phyloP scores from a whole-genome alignment of 2,888 invertebrate genomes.

The Pyrocoelia pectoralis region DNA sequence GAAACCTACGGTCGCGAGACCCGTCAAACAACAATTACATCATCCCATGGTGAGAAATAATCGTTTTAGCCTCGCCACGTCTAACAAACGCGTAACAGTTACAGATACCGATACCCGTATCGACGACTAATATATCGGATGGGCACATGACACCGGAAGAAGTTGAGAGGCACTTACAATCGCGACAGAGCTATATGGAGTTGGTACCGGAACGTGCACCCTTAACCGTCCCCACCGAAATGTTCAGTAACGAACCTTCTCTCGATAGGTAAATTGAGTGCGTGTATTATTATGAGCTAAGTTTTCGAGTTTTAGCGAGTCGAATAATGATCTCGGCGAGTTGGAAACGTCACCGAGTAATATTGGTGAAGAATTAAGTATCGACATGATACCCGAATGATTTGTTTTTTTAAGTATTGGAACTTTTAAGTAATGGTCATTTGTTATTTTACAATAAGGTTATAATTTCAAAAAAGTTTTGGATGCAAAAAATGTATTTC shows the following conservation, averaged over 20 bases:
- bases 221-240: slow-evolving; percentile 89
- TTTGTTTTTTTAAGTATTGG: not conserved
- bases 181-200: slow-evolving; percentile 81
- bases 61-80: no score
- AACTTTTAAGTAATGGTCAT: slow-evolving; percentile 23
- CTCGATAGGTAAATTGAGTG: slow-evolving; percentile 72
- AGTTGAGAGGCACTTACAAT: slow-evolving; percentile 88
- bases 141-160: slow-evolving; percentile 93
- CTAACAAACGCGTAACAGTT: slow-evolving; percentile 49
- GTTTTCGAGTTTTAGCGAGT: slow-evolving; percentile 80
- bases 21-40: slow-evolving; percentile 56
- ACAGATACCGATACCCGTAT: slow-evolving; percentile 62
- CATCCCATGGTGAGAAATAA: slow-evolving; percentile 38
- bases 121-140: slow-evolving; percentile 64
- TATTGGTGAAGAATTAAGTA: slow-evolving; percentile 78
- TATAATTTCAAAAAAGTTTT: no score
- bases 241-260: slow-evolving; percentile 94
- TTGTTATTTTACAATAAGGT: no score
- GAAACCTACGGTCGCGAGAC: slow-evolving; percentile 58
- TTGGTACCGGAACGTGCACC: slow-evolving; percentile 86
- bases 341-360: slow-evolving; percentile 86
- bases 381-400: slow-evolving; percentile 68
- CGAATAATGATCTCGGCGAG: slow-evolving; percentile 74
- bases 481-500: no score
- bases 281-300: slow-evolving; percentile 22